Evolutionary conservation across 2,888 invertebrate genomes (phyloP), one percentile per base, ranked within the genome.

Genomic region (Hofmannophila pseudospretella): DNA sequence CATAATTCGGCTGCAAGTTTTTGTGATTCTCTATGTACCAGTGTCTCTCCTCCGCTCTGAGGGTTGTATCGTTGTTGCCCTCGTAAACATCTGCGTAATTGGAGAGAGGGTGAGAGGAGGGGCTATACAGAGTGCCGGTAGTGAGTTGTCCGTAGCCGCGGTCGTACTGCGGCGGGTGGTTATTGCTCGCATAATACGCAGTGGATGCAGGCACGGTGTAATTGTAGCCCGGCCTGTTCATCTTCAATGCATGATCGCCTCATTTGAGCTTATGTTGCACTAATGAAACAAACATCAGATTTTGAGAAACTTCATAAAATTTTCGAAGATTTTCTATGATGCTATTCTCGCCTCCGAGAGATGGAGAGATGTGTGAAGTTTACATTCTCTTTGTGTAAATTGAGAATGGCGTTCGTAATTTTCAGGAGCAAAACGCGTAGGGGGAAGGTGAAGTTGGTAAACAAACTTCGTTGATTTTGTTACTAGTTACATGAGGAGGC

Each of bases 21-120:
- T 86, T 87, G 51, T 87, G 88, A 44, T 87, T 86, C 49, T 88
- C 88, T 77, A 87, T 78, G 44, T 88, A 88, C 88, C 88, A 88
- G 44, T 88, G 82, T 40, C 85, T 68, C 47, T 88, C 88, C 51
- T 88, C 88, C 1, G 87, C 88, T 53, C 88, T 60, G 16, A 88
- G 78, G 19, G 88, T 88, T 12, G 85, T 88, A 42, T 88, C 88
- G 54, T 87, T 88, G 55, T 86, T 88, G 19, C 88, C 88, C 56
- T 88, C 88, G 47, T 88, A 88, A 32, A 87, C 74, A 58, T 88
- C 88, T 42, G 87, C 86, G 58, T 87, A 85, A 56, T 84, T 85
- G 36, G 81, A 79, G 36, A 82, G 77, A 7, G 85, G 84, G 49
- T 84, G 86, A 14, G 84, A 74, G 46, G 78, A 67, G 45, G 85